These are phyloP conservation scores for Vicugna pacos DNA, from an alignment of 2,113 vertebrate species.

Conservation along the genomic window DNA sequence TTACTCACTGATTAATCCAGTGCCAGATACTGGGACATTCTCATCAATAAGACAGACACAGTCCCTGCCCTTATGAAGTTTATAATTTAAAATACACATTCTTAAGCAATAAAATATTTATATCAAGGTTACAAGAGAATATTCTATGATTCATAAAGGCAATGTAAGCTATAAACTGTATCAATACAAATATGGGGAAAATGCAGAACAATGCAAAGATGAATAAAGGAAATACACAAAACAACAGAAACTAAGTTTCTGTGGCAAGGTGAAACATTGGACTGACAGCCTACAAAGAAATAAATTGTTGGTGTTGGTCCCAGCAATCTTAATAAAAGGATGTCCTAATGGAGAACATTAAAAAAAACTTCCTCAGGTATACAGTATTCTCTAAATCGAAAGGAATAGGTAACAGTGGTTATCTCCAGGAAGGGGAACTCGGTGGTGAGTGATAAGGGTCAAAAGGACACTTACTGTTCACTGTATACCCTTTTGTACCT, in stretches of 20 bases:
- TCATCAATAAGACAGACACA: slow-evolving; percentile 33
- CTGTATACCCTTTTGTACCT: slow-evolving; percentile 53
- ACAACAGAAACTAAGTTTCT: slow-evolving; percentile 24
- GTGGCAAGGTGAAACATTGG: background rate
- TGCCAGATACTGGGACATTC: background rate
- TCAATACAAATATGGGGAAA: background rate
- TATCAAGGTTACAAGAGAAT: slow-evolving; percentile 13
- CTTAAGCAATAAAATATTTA: slow-evolving; percentile 45
- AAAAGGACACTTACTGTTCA: slow-evolving; percentile 53
- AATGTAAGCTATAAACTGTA: slow-evolving; percentile 24
- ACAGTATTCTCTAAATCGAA: slow-evolving; percentile 46
- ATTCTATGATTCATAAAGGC: slow-evolving; percentile 16
- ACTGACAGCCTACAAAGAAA: slow-evolving; percentile 24
- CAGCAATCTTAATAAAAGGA: slow-evolving; percentile 23
- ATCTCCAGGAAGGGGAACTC: background rate
- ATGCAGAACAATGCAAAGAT: background rate
- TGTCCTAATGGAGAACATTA: background rate
- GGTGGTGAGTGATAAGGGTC: background rate
- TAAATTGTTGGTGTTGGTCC: background rate
- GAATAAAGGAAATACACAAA: slow-evolving; percentile 34
- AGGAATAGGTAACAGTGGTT: slow-evolving; percentile 8
- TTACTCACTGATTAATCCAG: background rate
- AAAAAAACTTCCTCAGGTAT: slow-evolving; percentile 40
- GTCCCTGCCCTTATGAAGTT: slow-evolving; percentile 44
- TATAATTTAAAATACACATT: slow-evolving; percentile 24